Evolutionary conservation across 1,140 invertebrate genomes (phyloP).

Genomic region (Drosophila nasuta): DNA sequence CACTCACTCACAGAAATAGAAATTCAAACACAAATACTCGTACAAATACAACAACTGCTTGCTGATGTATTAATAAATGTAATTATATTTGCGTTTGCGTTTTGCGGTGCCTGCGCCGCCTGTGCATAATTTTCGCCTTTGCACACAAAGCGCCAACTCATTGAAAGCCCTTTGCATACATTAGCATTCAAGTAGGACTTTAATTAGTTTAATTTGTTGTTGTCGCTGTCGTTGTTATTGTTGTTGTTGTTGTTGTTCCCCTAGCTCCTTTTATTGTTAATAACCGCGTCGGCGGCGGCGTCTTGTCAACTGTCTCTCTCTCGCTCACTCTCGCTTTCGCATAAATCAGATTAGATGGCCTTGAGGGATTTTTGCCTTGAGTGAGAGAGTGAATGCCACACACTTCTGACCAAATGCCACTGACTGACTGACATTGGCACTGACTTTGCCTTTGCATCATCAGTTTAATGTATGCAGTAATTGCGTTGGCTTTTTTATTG

Average conservation of each 20-base stretch:
- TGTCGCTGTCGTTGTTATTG: constrained; percentile 6
- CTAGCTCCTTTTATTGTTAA: constrained; percentile 5
- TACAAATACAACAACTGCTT: constrained; percentile 16
- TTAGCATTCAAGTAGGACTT: constrained; percentile 72
- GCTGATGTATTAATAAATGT: constrained; percentile 81
- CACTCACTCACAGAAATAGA: constrained; percentile 28
- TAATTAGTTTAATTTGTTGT: constrained; percentile 80
- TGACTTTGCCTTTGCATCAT: background rate
- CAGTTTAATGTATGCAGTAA: constrained; percentile 58
- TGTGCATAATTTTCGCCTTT: constrained; percentile 53
- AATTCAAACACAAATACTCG: constrained; percentile 44
- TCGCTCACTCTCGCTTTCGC: constrained; percentile 37
- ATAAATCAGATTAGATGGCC: constrained; percentile 74
- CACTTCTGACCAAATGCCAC: constrained; percentile 1
- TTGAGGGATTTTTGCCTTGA: constrained; percentile 39
- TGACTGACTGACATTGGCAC: background rate
- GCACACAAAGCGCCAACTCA: constrained; percentile 56
- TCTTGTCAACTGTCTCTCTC: constrained; percentile 27
- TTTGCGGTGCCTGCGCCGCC: constrained; percentile 38
- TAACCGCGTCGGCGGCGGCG: constrained; percentile 28
- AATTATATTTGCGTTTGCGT: constrained; percentile 68
- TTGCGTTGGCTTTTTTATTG: constrained; percentile 68
- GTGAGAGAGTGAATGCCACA: constrained; percentile 17
- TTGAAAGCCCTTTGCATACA: constrained; percentile 77
- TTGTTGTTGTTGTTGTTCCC: constrained; percentile 19